These are phyloP conservation scores for Myotis lucifugus DNA, from an alignment of 2,113 vertebrate genomes.

Conservation along the genomic window DNA sequence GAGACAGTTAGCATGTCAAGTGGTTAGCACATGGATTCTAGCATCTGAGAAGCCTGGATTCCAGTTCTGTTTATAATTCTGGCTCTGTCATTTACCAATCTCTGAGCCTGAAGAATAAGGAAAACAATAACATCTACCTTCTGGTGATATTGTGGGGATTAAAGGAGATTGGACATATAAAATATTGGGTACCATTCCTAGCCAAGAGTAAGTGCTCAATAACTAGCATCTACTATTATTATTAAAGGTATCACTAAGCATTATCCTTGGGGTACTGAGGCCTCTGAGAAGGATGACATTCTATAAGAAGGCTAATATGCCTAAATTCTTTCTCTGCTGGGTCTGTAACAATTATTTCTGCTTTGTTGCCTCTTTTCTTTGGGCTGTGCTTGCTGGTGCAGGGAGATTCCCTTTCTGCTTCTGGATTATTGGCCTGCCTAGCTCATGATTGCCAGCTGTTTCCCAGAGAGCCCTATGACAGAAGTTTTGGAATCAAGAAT, in stretches of 20 bases:
- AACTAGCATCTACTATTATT: not conserved
- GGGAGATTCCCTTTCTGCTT: not conserved
- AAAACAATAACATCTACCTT: not conserved
- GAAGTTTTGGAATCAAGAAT: not conserved
- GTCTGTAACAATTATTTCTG: not conserved
- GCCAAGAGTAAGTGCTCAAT: not conserved
- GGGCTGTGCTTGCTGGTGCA: not conserved
- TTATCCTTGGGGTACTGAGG: not conserved
- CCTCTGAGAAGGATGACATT: not conserved
- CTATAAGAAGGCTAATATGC: not conserved
- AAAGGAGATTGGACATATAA: not conserved
- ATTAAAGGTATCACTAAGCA: not conserved
- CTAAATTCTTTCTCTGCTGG: not conserved
- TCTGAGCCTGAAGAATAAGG: not conserved
- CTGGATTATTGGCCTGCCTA: not conserved
- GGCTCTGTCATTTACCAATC: not conserved
- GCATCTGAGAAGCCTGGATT: not conserved
- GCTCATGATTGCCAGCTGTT: not conserved
- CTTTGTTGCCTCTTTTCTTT: not conserved
- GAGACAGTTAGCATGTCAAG: not conserved
- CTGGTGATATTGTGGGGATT: not conserved
- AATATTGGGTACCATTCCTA: not conserved
- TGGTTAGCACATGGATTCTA: not conserved
- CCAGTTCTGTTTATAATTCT: not conserved
- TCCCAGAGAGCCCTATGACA: not conserved